A percentile compares a stretch with the other conserved stretches of the same genome.
Evolutionary conservation across 2,113 vertebrate genomes (phyloP).

Genomic region (Piprites chloris): DNA sequence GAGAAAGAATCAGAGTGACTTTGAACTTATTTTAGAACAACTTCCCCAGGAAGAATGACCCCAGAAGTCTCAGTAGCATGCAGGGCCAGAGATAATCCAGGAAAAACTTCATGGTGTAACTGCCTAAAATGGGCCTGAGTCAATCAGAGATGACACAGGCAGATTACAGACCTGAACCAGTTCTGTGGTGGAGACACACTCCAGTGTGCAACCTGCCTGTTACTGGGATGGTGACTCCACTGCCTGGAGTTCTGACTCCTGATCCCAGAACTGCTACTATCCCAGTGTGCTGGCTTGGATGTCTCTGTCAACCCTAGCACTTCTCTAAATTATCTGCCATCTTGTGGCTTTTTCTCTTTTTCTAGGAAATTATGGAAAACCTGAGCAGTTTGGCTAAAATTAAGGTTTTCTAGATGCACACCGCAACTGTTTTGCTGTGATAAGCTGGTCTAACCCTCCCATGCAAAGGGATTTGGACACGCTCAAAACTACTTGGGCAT

Average conservation of each 20-base stretch:
- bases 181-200: not conserved
- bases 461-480: not conserved
- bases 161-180: not conserved
- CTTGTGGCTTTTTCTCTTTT: not conserved
- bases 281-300: not conserved
- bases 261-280: not conserved
- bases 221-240: not conserved
- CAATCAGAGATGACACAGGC: not conserved
- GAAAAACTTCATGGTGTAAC: not conserved
- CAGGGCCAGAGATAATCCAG: not conserved
- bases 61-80: not conserved
- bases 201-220: not conserved
- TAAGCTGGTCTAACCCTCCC: not conserved
- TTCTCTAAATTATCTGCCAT: not conserved
- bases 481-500: not conserved
- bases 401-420: not conserved
- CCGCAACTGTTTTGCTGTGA: not conserved
- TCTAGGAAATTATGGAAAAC: not conserved
- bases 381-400: not conserved
- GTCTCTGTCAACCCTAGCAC: not conserved
- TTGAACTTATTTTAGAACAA: constrained; percentile 31
- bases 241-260: not conserved
- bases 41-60: constrained; percentile 35
- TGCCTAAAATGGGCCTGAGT: not conserved
- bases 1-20: constrained; percentile 21